Evolutionary conservation across 2,888 invertebrate genomes (phyloP), one percentile per base, ranked within the genome.

Genomic region (Crematogaster levior): DNA sequence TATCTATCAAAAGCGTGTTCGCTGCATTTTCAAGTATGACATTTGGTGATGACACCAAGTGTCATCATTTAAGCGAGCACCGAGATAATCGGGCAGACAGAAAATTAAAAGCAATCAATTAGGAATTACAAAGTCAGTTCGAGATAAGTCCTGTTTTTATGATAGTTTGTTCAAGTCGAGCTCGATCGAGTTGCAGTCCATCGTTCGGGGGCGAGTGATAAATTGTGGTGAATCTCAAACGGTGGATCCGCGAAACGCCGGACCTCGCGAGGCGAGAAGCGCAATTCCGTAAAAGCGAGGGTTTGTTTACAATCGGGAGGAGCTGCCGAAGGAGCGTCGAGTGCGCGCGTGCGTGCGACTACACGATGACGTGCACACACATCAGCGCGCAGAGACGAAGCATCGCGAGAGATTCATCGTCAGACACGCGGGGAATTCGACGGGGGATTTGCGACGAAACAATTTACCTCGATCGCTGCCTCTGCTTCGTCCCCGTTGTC

Each of bases 221-320:
- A 65, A 56, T 68, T 68, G n/a, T 30, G 21, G 4, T 56, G 34
- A 77, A 30, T 43, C 21, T 3, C 12, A 6, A 5, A 34, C 34
- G n/a, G n/a, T n/a, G n/a, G n/a, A n/a, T n/a, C n/a, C n/a, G 34
- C 34, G 34, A 34, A 46, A 60, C 9, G 10, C 9, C 43, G 46
- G n/a, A n/a, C n/a, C 51, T 51, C 34, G 9, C 75, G 51, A 48
- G 37, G 48, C 15, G 63, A 21, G 34, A 34, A 34, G 12, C 24
- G 0, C n/a, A n/a, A n/a, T n/a, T n/a, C n/a, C n/a, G 30, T n/a
- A 48, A 34, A 61, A 46, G 9, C 27, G 53, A 43, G 21, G 43
- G 21, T 79, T 70, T 70, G 70, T 70, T 79, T 79, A 79, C 68
- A 79, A 70, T 24, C 43, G 43, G 48, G 9, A 53, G 34, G 43